Evolutionary conservation across 2,888 invertebrate genomes (phyloP).

Genomic region (Erynnis tages): DNA sequence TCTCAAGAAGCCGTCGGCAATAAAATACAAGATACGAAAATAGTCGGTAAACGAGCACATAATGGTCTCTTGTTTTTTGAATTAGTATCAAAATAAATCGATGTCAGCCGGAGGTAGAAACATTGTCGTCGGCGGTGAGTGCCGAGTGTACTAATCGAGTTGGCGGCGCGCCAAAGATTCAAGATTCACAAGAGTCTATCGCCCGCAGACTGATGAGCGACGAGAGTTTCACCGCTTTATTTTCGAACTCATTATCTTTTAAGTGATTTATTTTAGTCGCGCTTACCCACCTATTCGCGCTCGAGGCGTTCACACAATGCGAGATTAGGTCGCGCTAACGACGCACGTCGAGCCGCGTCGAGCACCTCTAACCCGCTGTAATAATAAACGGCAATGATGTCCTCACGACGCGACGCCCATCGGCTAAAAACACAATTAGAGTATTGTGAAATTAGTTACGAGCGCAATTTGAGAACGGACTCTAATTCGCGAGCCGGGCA

Average conservation of each 20-base stretch:
- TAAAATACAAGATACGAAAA: slow-evolving; percentile 15
- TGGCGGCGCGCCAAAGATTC: slow-evolving; percentile 60
- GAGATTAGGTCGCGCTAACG: slow-evolving; percentile 67
- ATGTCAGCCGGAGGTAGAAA: slow-evolving; percentile 47
- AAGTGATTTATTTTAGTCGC: slow-evolving; percentile 74
- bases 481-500: slow-evolving; percentile 49
- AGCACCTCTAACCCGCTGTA: slow-evolving; percentile 52
- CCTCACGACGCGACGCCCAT: slow-evolving; percentile 59
- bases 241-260: slow-evolving; percentile 77
- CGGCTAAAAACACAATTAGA: slow-evolving; percentile 56
- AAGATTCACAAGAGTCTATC: slow-evolving; percentile 57
- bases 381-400: slow-evolving; percentile 65
- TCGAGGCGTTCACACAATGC: slow-evolving; percentile 60
- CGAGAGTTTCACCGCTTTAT: slow-evolving; percentile 73
- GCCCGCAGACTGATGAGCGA: slow-evolving; percentile 64
- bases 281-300: slow-evolving; percentile 35
- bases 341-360: slow-evolving; percentile 59
- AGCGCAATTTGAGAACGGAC: slow-evolving; percentile 50
- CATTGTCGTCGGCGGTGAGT: slow-evolving; percentile 46
- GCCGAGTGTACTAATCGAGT: slow-evolving; percentile 59
- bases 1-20: not conserved
- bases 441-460: slow-evolving; percentile 60
- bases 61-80: slow-evolving; percentile 23
- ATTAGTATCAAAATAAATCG: slow-evolving; percentile 41
- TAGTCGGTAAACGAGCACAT: slow-evolving; percentile 14